Conservation (phyloP, 2,888 invertebrate genomes). For the Sialis fuliginosa region DNA sequence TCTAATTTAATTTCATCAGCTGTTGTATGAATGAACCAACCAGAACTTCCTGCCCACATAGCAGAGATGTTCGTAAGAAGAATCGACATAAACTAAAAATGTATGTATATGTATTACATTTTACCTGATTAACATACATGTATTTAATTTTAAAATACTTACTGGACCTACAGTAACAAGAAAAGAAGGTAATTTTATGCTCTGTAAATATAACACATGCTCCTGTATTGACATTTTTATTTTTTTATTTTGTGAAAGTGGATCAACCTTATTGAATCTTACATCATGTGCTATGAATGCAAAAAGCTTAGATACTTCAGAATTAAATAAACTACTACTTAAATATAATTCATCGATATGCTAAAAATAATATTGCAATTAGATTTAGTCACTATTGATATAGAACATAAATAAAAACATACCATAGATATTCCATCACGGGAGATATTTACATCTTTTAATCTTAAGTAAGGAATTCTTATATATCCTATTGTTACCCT, state of each 20-base stretch:
- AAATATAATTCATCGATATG: conserved; percentile 72
- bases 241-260: conserved; percentile 19
- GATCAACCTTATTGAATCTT: conserved; percentile 59
- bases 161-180: conserved; percentile 73
- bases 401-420: conserved; percentile 22
- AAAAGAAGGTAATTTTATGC: conserved; percentile 59
- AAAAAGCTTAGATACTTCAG: conserved; percentile 69
- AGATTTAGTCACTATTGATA: neutral
- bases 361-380: conserved; percentile 29
- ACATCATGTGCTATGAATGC: conserved; percentile 69
- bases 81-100: conserved; percentile 62
- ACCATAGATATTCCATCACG: conserved; percentile 65
- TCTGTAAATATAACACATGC: conserved; percentile 43
- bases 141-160: conserved; percentile 12
- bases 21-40: conserved; percentile 52
- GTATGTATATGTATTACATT: neutral
- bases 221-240: conserved; percentile 17
- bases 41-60: conserved; percentile 42
- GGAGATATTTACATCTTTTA: conserved; percentile 63
- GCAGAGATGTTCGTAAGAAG: conserved; percentile 58
- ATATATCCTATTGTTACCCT: conserved; percentile 66
- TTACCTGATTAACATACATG: neutral
- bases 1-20: conserved; percentile 51
- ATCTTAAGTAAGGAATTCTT: conserved; percentile 57
- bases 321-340: conserved; percentile 74